Conservation (phyloP, 2,888 invertebrate species). For the Yponomeuta evonymella region DNA sequence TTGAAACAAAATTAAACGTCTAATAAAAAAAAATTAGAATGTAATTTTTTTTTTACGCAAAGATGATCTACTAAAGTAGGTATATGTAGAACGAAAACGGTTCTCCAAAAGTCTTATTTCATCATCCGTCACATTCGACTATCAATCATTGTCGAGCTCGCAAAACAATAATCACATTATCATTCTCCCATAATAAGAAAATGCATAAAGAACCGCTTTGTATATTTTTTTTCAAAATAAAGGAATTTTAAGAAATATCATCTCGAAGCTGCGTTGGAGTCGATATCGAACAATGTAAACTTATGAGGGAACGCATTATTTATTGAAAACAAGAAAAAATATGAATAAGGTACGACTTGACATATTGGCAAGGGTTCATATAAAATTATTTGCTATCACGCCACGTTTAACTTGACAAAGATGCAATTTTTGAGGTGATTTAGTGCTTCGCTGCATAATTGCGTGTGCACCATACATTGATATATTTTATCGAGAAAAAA, state of each 20-base stretch:
- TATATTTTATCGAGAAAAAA: neutral
- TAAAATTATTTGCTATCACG: conserved; percentile 75
- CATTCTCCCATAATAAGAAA: conserved; percentile 73
- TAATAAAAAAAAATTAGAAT: no score
- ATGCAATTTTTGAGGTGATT: conserved; percentile 35
- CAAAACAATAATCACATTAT: conserved; percentile 76
- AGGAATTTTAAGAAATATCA: conserved; percentile 64
- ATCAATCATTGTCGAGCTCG: conserved; percentile 66
- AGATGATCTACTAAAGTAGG: no score
- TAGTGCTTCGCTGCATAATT: neutral
- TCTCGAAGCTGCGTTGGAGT: conserved; percentile 52
- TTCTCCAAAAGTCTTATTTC: conserved; percentile 51
- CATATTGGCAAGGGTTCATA: conserved; percentile 71
- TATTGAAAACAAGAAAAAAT: conserved; percentile 68
- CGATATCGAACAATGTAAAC: conserved; percentile 70
- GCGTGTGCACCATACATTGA: neutral
- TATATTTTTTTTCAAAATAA: conserved; percentile 43
- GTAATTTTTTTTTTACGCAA: no score
- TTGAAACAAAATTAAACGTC: no score
- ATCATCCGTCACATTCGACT: conserved; percentile 67
- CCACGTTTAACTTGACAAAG: conserved; percentile 58
- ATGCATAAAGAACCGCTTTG: conserved; percentile 70
- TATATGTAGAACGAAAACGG: conserved; percentile 34
- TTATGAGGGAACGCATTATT: conserved; percentile 69
- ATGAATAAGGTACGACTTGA: conserved; percentile 52